A percentile compares a stretch with the other conserved stretches of the same genome.
Conservation (phyloP, 2,888 invertebrate genomes). For the Drosophila affinis region DNA sequence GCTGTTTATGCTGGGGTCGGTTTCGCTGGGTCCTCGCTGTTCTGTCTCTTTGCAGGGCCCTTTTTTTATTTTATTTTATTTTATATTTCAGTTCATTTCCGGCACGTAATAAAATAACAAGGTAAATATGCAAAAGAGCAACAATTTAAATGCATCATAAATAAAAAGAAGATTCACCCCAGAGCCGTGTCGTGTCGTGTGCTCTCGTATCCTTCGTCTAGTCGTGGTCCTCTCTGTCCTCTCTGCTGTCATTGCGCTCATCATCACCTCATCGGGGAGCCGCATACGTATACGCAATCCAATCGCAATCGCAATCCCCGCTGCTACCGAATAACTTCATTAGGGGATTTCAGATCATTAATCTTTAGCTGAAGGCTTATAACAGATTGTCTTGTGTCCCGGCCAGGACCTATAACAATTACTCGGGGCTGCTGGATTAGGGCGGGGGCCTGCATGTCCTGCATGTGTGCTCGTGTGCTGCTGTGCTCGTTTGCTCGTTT, state of each 20-base stretch:
- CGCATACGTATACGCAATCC: not conserved
- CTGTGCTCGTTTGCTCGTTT: conserved; percentile 5
- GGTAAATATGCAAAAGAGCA: conserved; percentile 69
- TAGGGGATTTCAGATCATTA: conserved; percentile 66
- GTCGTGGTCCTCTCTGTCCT: conserved; percentile 4
- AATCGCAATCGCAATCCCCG: conserved; percentile 6
- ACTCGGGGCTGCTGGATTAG: conserved; percentile 37
- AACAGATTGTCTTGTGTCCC: conserved; percentile 47
- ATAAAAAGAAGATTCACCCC: conserved; percentile 48
- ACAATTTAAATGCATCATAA: conserved; percentile 61
- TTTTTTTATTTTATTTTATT: conserved; percentile 46
- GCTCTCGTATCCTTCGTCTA: conserved; percentile 3
- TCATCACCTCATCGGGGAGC: conserved; percentile 6
- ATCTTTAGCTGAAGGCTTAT: conserved; percentile 51
- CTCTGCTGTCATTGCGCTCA: conserved; percentile 8
- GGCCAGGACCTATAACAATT: conserved; percentile 60
- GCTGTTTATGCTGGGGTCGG: conserved; percentile 66
- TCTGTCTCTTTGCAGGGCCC: not conserved
- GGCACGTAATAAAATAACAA: conserved; percentile 76
- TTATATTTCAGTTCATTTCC: conserved; percentile 74
- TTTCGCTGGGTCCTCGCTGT: conserved; percentile 9
- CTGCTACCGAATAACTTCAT: conserved; percentile 46
- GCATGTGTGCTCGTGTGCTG: conserved; percentile 4
- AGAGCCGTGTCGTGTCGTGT: not conserved
- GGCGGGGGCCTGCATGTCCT: not conserved